Evolutionary conservation across 1,140 invertebrate species (phyloP).

Genomic region (Drosophila rhopaloa): DNA sequence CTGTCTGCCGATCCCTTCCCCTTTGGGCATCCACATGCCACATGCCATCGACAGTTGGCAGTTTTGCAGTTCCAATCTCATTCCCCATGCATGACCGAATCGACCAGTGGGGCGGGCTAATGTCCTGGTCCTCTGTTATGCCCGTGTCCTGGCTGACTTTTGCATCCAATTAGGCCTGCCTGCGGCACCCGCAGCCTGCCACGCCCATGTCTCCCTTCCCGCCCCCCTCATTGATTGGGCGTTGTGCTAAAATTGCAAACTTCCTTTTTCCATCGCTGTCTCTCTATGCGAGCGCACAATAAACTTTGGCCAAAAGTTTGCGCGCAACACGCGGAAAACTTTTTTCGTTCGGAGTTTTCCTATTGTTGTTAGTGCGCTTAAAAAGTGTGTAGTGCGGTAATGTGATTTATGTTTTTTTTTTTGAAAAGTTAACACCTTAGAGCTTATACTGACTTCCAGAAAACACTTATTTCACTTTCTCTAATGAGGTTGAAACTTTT

Average conservation of each 20-base stretch:
- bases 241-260: slow-evolving; percentile 52
- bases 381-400: slow-evolving; percentile 10
- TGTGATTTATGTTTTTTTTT: slow-evolving; percentile 33
- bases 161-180: slow-evolving; percentile 67
- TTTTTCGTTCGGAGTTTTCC: slow-evolving; percentile 32
- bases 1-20: neutral
- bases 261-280: slow-evolving; percentile 38
- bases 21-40: slow-evolving; percentile 21
- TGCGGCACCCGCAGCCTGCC: slow-evolving; percentile 13
- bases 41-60: slow-evolving; percentile 37
- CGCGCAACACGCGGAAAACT: slow-evolving; percentile 46
- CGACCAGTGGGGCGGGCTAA: slow-evolving; percentile 52
- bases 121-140: slow-evolving; percentile 43
- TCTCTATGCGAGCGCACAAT: slow-evolving; percentile 28
- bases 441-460: slow-evolving; percentile 4
- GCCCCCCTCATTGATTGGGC: slow-evolving; percentile 53
- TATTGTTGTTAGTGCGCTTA: slow-evolving; percentile 16
- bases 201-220: neutral
- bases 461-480: neutral
- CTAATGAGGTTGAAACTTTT: neutral
- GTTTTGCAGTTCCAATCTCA: slow-evolving; percentile 43
- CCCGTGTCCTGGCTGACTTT: slow-evolving; percentile 40
- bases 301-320: slow-evolving; percentile 54
- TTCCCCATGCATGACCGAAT: slow-evolving; percentile 47
- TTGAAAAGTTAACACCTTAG: slow-evolving; percentile 25